These are phyloP conservation scores for Mobula hypostoma DNA, from an alignment of 2,113 vertebrate species.

Conservation along the genomic window DNA sequence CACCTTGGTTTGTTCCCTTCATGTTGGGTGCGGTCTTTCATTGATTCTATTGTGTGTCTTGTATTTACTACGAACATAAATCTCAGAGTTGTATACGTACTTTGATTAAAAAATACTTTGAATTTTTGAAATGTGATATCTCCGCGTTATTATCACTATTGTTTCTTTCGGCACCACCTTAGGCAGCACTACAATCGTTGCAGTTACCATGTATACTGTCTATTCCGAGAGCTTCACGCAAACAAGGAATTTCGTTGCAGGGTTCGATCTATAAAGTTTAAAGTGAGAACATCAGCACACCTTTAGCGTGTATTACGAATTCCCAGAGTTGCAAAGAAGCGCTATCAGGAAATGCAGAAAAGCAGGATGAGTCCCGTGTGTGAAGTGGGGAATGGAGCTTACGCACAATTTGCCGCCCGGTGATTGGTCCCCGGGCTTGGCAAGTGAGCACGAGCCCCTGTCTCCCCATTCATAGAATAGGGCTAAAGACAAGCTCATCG, in stretches of 20 bases:
- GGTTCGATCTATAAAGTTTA: neutral
- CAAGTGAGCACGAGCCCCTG: neutral
- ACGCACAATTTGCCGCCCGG: neutral
- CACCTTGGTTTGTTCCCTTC: too few species aligned
- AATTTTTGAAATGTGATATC: too few species aligned
- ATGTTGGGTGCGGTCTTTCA: too few species aligned
- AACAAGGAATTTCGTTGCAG: neutral
- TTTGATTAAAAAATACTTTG: too few species aligned
- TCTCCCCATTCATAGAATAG: constrained; percentile 30
- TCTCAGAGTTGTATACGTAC: too few species aligned
- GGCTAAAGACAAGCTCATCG: neutral
- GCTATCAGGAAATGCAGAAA: neutral
- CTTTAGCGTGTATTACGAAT: neutral
- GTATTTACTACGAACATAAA: too few species aligned
- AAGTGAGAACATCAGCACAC: neutral
- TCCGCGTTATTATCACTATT: too few species aligned
- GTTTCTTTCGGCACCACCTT: too few species aligned
- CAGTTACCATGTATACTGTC: too few species aligned
- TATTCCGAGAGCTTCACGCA: too few species aligned
- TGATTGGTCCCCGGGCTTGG: constrained; percentile 13
- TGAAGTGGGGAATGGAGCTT: neutral
- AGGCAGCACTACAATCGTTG: too few species aligned
- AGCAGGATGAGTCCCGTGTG: neutral
- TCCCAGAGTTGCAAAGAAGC: neutral
- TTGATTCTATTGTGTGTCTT: too few species aligned